These are phyloP conservation scores for Zaprionus ornatus DNA, from an alignment of 1,140 invertebrate genomes.

Conservation along the genomic window DNA sequence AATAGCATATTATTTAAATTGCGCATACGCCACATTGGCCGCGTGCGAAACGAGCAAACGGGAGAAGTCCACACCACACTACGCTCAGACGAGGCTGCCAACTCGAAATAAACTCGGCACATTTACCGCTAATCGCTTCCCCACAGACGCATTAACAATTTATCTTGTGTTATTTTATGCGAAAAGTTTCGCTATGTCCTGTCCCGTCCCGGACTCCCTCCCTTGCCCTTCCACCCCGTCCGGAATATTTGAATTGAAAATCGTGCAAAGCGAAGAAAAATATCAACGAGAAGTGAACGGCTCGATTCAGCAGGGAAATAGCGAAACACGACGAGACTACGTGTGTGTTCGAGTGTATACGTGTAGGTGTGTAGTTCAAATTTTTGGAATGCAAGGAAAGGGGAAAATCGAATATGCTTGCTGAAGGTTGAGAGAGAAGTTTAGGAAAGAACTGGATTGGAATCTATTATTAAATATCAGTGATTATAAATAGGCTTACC, in stretches of 20 bases:
- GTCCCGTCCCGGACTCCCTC: not conserved
- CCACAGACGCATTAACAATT: conserved; percentile 82
- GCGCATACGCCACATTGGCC: conserved; percentile 40
- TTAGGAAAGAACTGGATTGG: not conserved
- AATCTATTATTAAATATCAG: not conserved
- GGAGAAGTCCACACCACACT: not conserved
- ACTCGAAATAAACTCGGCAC: conserved; percentile 71
- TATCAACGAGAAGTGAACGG: conserved; percentile 57
- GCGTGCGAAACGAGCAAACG: not conserved
- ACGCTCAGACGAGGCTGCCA: conserved; percentile 31
- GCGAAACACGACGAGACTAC: conserved; percentile 3
- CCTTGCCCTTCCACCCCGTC: not conserved
- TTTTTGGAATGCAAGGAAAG: not conserved
- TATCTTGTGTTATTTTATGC: conserved; percentile 81
- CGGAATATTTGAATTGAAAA: conserved; percentile 73
- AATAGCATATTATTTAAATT: conserved; percentile 50
- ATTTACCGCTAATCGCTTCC: conserved; percentile 80
- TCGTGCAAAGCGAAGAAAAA: conserved; percentile 54
- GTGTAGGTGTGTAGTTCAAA: not conserved
- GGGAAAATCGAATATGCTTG: not conserved
- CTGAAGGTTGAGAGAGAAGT: not conserved
- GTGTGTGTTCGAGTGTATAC: not conserved
- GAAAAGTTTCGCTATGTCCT: conserved; percentile 61
- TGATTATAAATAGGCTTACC: not conserved
- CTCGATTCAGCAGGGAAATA: conserved; percentile 53